These are phyloP conservation scores for Scaptomyza caliginosa DNA, from an alignment of 2,888 invertebrate genomes.

Conservation along the genomic window DNA sequence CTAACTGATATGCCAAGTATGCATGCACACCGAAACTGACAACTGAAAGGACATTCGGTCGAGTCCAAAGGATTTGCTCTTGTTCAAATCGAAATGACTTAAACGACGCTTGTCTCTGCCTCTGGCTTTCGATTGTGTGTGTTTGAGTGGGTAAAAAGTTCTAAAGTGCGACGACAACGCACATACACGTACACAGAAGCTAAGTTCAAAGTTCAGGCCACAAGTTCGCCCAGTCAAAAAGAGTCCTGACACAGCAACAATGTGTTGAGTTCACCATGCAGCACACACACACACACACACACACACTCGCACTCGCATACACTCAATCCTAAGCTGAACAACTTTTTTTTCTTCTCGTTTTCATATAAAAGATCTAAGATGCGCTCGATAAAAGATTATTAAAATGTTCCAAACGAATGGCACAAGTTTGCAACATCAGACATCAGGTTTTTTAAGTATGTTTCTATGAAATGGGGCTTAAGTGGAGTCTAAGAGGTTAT, in stretches of 20 bases:
- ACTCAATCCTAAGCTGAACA: not conserved
- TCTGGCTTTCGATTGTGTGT: not conserved
- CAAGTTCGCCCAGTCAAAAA: conserved; percentile 50
- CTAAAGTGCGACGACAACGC: not conserved
- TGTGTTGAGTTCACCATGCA: conserved; percentile 38
- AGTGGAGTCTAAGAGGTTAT: conserved; percentile 21
- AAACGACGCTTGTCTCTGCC: not conserved
- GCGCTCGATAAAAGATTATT: conserved; percentile 77
- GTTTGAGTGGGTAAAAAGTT: not conserved
- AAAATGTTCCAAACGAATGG: conserved; percentile 77
- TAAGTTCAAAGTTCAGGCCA: conserved; percentile 66
- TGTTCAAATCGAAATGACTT: conserved; percentile 43
- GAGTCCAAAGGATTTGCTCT: conserved; percentile 12
- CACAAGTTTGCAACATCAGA: conserved; percentile 50
- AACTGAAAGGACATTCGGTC: conserved; percentile 11
- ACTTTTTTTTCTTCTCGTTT: not conserved
- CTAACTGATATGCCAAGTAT: not conserved
- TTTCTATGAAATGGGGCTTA: not conserved
- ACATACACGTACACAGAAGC: conserved; percentile 22
- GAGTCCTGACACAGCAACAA: conserved; percentile 63
- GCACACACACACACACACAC: conserved; percentile 1
- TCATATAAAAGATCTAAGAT: conserved; percentile 35
- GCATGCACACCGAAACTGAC: not conserved
- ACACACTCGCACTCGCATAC: not conserved
- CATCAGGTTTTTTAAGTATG: conserved; percentile 60